Percentiles rank a stretch among this genome's conserved stretches.
Conservation (phyloP, 2,888 invertebrate genomes). For the Tyria jacobaeae region DNA sequence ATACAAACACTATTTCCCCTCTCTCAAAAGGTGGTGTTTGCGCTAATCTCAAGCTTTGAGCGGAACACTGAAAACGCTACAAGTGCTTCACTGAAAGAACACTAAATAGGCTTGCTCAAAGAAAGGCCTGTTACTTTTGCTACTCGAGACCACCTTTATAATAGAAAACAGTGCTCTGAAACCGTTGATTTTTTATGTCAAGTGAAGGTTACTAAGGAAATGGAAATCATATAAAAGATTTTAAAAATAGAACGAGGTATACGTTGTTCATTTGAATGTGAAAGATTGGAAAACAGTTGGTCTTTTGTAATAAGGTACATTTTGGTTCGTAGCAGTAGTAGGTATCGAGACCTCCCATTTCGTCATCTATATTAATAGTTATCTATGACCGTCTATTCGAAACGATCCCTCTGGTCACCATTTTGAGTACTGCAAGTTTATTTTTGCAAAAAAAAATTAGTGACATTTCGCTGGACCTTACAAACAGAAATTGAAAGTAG, state of each 20-base stretch:
- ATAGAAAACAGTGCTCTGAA: not conserved
- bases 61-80: slow-evolving; percentile 36
- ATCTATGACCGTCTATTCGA: too few species aligned
- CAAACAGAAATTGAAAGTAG: too few species aligned
- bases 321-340: too few species aligned
- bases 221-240: not conserved
- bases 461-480: too few species aligned
- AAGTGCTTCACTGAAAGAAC: slow-evolving; percentile 41
- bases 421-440: too few species aligned
- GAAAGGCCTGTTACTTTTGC: slow-evolving; percentile 1
- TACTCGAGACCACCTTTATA: not conserved
- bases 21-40: slow-evolving; percentile 35
- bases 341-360: too few species aligned
- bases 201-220: not conserved
- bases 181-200: not conserved
- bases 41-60: slow-evolving; percentile 38
- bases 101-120: slow-evolving; percentile 37
- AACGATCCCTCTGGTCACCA: too few species aligned
- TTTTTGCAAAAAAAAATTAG: too few species aligned
- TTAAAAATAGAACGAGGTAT: not conserved
- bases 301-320: too few species aligned
- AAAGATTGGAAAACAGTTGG: too few species aligned
- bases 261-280: too few species aligned
- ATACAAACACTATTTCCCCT: slow-evolving; percentile 43
- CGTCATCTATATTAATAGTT: too few species aligned